Evolutionary conservation across 2,113 vertebrate genomes (phyloP).

Genomic region (Cyanistes caeruleus): DNA sequence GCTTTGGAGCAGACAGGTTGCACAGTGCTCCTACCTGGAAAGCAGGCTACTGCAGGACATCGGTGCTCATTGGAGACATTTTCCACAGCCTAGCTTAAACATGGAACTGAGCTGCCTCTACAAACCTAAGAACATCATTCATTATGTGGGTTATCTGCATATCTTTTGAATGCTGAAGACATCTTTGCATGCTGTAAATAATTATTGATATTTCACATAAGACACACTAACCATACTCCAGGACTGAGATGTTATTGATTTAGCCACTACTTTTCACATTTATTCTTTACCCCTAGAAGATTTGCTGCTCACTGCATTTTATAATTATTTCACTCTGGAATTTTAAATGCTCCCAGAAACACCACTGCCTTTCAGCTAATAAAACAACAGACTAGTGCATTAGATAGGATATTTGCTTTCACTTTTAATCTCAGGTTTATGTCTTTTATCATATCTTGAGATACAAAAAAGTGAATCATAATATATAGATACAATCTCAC

Average conservation of each 20-base stretch:
- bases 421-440: background rate
- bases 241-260: conserved; percentile 69
- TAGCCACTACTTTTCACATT: conserved; percentile 67
- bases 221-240: conserved; percentile 15
- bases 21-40: background rate
- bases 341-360: conserved; percentile 58
- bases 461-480: background rate
- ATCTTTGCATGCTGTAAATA: conserved; percentile 40
- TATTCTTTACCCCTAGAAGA: conserved; percentile 56
- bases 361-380: background rate
- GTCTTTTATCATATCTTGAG: background rate
- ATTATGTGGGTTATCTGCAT: background rate
- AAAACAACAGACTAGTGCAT: background rate
- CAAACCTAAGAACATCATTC: background rate
- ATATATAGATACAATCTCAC: background rate
- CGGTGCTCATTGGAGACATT: background rate
- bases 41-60: background rate
- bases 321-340: conserved; percentile 55
- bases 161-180: conserved; percentile 28
- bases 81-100: background rate
- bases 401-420: background rate
- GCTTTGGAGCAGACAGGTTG: background rate
- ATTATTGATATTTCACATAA: conserved; percentile 49
- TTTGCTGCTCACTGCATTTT: conserved; percentile 58
- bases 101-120: background rate